Evolutionary conservation across 1,140 invertebrate genomes (phyloP).

Genomic region (Conus betulinus): DNA sequence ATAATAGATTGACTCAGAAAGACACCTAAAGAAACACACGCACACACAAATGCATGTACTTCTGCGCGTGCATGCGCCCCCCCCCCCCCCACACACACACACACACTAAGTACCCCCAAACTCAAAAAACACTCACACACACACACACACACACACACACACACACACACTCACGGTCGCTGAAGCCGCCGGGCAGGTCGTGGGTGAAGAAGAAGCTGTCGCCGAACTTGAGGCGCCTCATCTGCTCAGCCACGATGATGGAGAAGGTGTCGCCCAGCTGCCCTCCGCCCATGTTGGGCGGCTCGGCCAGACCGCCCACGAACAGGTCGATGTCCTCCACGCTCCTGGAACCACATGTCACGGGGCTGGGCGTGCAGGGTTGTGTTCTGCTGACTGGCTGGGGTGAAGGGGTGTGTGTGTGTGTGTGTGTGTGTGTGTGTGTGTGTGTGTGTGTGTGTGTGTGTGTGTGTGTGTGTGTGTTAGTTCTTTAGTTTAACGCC

Average conservation of each 20-base stretch:
- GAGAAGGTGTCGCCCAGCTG: conserved; percentile 35
- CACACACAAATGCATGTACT: neutral
- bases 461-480: too few relatives aligned
- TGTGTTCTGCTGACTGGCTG: too few relatives aligned
- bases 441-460: too few relatives aligned
- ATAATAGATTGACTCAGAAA: neutral
- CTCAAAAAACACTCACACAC: neutral
- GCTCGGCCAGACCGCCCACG: conserved; percentile 11
- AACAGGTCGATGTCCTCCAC: conserved; percentile 34
- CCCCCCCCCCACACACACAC: neutral
- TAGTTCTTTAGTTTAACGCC: too few relatives aligned
- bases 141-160: neutral
- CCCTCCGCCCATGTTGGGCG: neutral
- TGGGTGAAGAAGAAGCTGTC: conserved; percentile 42
- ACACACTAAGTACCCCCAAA: neutral
- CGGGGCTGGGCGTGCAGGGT: too few relatives aligned
- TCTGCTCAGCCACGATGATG: conserved; percentile 35
- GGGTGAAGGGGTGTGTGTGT: too few relatives aligned
- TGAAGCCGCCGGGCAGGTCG: neutral
- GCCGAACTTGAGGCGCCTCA: conserved; percentile 33
- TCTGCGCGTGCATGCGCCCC: too few relatives aligned
- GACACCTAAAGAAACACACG: neutral
- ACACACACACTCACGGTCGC: conserved; percentile 18
- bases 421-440: too few relatives aligned
- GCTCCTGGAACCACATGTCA: neutral